Conservation (phyloP, 2,113 vertebrate species). For the Telmatochromis sp. region DNA sequence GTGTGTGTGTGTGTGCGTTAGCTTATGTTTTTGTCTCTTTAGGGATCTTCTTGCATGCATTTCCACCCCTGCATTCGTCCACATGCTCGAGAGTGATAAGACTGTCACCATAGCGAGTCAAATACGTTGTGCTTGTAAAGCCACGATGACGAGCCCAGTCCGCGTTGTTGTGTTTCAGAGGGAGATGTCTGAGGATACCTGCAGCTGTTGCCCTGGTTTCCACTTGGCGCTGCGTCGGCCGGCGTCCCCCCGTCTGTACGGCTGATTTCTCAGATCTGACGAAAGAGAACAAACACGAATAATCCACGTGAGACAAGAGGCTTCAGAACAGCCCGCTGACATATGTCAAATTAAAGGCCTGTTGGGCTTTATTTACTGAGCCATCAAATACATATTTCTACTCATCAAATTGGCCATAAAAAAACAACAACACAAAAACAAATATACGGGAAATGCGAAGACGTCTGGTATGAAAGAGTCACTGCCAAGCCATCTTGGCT, state of each 20-base stretch:
- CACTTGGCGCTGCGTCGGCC: constrained; percentile 78
- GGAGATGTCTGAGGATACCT: constrained; percentile 79
- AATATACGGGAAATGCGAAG: accelerated
- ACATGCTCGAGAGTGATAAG: neutral
- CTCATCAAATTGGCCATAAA: neutral
- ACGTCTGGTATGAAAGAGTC: neutral
- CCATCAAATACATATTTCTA: neutral
- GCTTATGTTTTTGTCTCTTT: neutral
- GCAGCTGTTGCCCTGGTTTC: constrained; percentile 74
- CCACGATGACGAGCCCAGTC: neutral
- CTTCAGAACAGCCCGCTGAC: neutral
- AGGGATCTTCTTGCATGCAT: neutral
- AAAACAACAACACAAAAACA: neutral
- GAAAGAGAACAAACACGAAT: neutral
- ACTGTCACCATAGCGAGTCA: neutral
- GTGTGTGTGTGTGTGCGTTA: neutral
- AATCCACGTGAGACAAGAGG: neutral
- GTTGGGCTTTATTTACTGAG: neutral
- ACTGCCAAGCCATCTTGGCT: neutral
- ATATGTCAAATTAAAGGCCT: neutral
- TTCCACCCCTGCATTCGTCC: neutral
- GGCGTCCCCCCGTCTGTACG: constrained; percentile 81
- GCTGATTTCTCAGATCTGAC: constrained; percentile 87
- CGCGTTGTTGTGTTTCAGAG: constrained; percentile 58
- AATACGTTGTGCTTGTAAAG: neutral